Evolutionary conservation across 1,140 invertebrate species (phyloP), one percentile per base, ranked within the genome.

Genomic region (Tribolium madens): DNA sequence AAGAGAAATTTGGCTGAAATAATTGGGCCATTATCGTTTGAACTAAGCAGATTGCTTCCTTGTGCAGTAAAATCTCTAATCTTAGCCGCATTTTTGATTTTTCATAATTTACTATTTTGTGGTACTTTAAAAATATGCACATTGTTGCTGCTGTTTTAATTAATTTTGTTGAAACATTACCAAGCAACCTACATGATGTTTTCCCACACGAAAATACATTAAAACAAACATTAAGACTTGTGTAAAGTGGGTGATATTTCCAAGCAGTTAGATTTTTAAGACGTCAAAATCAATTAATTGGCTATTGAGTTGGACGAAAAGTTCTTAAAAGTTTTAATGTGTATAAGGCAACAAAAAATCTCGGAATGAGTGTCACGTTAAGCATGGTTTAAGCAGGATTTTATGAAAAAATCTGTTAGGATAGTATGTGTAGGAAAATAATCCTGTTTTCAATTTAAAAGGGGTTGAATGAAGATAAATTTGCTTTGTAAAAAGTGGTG

Each of bases 401-500:
- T 42, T 42, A 9, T 3, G 36, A 42, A 42, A 36, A 42, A 42
- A 42, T 42, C 2, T 10, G 36, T 9, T 42, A 42, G 36, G 36
- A 4, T 3, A 26, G 21, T 26, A 4, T 42, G 36, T 42, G 36
- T 42, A 42, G 36, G 36, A 42, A 42, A 42, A 4, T 42, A 2
- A 42, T 2, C 36, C 4, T 42, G 36, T 50, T 64, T 18, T 14
- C 21, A 33, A 64, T 64, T 64, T 33, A 9, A n/a, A 64, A 12
- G n/a, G 57, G 18, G 9, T 53, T 7, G 31, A 64, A 64, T 64
- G 57, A 64, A 64, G 57, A 64, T 64, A 64, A 64, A 64, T 64
- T 64, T 33, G 57, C 26, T 31, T n/a, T 36, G 26, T 33, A 64
- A 64, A 64, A 64, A 64, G 52, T 64, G 57, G 9, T 64, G 26